A percentile compares a stretch with the other conserved stretches of the same genome.
Conservation (phyloP, 2,797 vertebrate genomes). For the Gymnopithys bicolor region DNA sequence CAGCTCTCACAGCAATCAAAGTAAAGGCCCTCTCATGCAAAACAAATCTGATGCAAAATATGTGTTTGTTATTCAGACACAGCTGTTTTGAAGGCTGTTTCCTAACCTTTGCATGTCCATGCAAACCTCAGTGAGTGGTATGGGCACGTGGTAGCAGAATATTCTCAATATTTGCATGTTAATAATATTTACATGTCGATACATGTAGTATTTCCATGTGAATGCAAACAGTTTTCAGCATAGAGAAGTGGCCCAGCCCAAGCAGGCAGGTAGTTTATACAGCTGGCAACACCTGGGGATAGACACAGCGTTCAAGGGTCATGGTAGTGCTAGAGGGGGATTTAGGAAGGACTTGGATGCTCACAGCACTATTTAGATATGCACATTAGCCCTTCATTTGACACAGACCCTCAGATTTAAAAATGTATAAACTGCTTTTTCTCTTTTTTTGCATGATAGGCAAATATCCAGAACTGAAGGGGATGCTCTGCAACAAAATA, state of each 20-base stretch:
- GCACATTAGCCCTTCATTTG: background rate
- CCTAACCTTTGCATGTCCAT: slow-evolving; percentile 1
- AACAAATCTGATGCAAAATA: background rate
- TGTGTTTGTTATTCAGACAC: background rate
- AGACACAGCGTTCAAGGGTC: accelerated
- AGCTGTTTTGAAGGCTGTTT: background rate
- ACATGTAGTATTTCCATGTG: background rate
- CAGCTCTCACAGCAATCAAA: background rate
- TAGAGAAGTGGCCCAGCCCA: background rate
- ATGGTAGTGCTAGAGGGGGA: background rate
- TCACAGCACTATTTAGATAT: background rate
- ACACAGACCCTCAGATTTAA: background rate
- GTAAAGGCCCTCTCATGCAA: background rate
- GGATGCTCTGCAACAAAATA: background rate
- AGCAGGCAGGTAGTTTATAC: accelerated
- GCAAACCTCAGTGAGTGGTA: background rate
- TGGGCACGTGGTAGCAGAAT: background rate
- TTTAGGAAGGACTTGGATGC: background rate
- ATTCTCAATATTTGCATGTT: background rate
- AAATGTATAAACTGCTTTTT: background rate
- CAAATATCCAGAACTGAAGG: background rate
- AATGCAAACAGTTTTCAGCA: background rate
- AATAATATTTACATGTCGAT: background rate
- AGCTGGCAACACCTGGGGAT: background rate
- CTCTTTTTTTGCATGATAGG: background rate